Evolutionary conservation across 2,113 vertebrate genomes (phyloP).

Genomic region (Pluvianellus socialis): DNA sequence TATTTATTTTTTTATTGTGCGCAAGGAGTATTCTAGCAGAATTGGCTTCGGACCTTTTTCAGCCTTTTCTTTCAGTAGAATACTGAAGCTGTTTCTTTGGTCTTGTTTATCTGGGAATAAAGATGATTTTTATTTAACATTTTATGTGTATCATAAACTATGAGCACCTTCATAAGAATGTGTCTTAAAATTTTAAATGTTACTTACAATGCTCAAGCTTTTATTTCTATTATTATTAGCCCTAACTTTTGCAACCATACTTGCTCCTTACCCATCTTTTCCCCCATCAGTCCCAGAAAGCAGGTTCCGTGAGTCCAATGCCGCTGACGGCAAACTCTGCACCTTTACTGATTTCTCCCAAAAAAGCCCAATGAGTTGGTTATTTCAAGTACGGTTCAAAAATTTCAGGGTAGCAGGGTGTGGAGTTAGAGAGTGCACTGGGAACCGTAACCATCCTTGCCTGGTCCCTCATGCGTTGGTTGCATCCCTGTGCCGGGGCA

Average conservation of each 20-base stretch:
- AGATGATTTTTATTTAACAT: not conserved
- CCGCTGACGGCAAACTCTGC: not conserved
- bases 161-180: not conserved
- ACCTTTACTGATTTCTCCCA: not conserved
- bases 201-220: not conserved
- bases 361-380: not conserved
- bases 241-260: not conserved
- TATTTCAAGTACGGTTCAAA: not conserved
- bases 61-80: not conserved
- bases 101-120: not conserved
- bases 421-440: not conserved
- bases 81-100: not conserved
- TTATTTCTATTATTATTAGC: not conserved
- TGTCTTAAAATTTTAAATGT: not conserved
- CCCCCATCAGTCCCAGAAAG: too few species aligned
- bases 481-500: accelerated
- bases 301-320: too few species aligned
- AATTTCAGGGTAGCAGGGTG: accelerated
- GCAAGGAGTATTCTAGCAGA: not conserved
- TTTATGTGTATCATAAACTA: not conserved
- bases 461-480: accelerated
- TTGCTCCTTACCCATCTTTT: not conserved
- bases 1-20: not conserved
- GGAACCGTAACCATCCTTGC: not conserved
- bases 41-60: not conserved